phyloP scores from a whole-genome alignment of 1,140 invertebrate species.

The Drosophila kanapiae region DNA sequence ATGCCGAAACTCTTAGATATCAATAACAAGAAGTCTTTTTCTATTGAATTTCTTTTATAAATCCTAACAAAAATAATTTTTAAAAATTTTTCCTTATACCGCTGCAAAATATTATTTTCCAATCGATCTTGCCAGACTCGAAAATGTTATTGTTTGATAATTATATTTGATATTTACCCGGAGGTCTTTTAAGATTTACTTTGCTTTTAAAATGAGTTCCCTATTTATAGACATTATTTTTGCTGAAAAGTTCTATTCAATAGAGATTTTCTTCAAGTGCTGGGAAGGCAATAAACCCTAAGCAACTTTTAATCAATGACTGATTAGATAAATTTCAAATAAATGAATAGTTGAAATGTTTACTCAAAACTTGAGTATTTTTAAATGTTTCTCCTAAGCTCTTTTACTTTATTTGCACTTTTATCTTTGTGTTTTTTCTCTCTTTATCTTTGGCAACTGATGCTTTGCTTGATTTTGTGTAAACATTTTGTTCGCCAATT shows the following conservation, averaged over 20 bases:
- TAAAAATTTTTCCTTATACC: too few species aligned
- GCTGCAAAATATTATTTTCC: too few species aligned
- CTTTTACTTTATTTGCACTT: neutral
- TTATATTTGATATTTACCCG: neutral
- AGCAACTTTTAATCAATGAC: conserved; percentile 1
- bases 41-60: too few species aligned
- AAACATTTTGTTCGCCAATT: conserved; percentile 54
- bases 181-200: neutral
- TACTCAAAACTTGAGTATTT: neutral
- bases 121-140: neutral
- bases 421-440: neutral
- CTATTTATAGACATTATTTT: neutral
- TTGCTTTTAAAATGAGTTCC: neutral
- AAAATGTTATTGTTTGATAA: neutral
- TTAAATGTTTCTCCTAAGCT: neutral
- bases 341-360: neutral
- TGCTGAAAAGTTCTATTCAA: neutral
- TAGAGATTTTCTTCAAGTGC: neutral
- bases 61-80: too few species aligned
- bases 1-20: too few species aligned
- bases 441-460: conserved; percentile 5
- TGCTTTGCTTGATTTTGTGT: conserved; percentile 32
- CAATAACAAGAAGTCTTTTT: too few species aligned
- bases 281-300: neutral
- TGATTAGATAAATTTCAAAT: conserved; percentile 1